Evolutionary conservation across 2,113 vertebrate genomes (phyloP), one percentile per base, ranked within the genome.

Genomic region (Protomyctophum bolini): DNA sequence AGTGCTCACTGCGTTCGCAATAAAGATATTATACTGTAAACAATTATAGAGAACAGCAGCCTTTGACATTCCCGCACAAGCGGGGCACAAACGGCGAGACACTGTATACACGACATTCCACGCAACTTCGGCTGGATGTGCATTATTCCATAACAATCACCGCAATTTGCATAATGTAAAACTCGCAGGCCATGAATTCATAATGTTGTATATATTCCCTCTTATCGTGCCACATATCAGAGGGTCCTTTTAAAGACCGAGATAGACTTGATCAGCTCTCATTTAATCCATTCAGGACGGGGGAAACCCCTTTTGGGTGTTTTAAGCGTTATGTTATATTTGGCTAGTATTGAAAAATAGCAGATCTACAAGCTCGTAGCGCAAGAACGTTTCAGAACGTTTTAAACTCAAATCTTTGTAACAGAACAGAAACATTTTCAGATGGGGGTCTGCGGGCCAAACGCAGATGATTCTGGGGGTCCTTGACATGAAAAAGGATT

Each of bases 211-310:
- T 21, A 21, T 21, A 63, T 83, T 82, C 33, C 69, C 28, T 74
- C 73, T 75, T 72, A 86, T 75, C 81, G 21, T 68, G 7, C 10
- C 21, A 7, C 45, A 51, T 58, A 72, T 86, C 81, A 70, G 41
- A 72, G 59, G 82, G 50, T 62, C 76, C 33, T 45, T 84, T 80
- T 75, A 58, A 86, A 73, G 33, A 74, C 59, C 29, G 73, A 82
- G 79, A 21, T 21, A 7, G 63, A 60, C 49, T 66, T 47, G 47
- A 72, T 77, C 41, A 68, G 58, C 21, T 62, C 64, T 79, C 33
- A 61, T 79, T 75, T 21, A 21, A 21, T 21, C 21, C 21, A 21
- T 21, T 21, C 21, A 21, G 21, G 21, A 21, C 21, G 21, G 21
- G 21, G 21, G 21, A 21, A 21, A 1, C 21, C 21, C 21, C n/a